Evolutionary conservation across 2,797 vertebrate genomes (phyloP), one percentile per base, ranked within the genome.

Genomic region (Urosaurus nigricauda): DNA sequence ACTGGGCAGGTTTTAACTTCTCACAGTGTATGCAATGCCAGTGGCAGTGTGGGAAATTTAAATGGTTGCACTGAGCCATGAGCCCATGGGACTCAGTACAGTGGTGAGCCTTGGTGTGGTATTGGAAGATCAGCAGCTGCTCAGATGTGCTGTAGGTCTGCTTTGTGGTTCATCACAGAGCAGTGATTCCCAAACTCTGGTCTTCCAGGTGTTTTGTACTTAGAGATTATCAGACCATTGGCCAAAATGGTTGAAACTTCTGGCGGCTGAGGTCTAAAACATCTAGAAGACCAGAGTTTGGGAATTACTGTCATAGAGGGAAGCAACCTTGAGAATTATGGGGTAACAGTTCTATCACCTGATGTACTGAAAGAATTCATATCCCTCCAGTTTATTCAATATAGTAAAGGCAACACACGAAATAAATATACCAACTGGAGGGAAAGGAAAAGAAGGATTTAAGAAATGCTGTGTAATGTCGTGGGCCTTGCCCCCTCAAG

Each of bases 401-500:
- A 32, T 80, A 14, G 35, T 71, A 32, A 86, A 86, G 75, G 60
- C n/a, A 79, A 29, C 26, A 56, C 56, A 60, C 26, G 58, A 35
- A 73, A 84, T 68, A 70, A 71, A 35, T 73, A 78, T 58, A 37
- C 73, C 43, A 56, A 63, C n/a, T 47, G 73, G 37, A 63, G 43
- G 60, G 21, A 12, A 58, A 53, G 37, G 24, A 26, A 14, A 11
- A 4, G 74, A 47, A 24, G 24, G 74, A 65, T 53, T 37, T 3
- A 19, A 32, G 47, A 81, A 82, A n/a, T 73, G 60, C 74, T 58
- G 35, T 24, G n/a, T 70, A 84, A 84, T n/a, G 58, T 75, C 60
- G 80, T 37, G 60, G 87, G 83, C 40, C 79, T 82, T 86, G 11
- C 51, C 78, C 88, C 89, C 74, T 84, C 84, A 85, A 87, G 37